Evolutionary conservation across 2,797 vertebrate genomes (phyloP).

Genomic region (Poecilia velifera): DNA sequence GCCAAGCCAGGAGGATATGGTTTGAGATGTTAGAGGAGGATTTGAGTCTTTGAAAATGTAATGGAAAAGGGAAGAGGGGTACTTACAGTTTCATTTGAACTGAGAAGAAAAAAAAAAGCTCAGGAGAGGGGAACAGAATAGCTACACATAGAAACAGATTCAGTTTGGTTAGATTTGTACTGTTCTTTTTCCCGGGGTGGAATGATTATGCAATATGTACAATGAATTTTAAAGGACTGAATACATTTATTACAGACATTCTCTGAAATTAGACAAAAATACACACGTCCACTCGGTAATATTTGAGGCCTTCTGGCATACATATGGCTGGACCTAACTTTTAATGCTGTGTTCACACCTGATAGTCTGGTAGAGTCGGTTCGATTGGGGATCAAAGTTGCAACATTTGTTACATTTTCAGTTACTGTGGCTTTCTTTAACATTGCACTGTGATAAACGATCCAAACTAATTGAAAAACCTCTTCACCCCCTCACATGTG

Average conservation of each 20-base stretch:
- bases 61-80: not conserved
- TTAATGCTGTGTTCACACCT: no score
- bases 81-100: not conserved
- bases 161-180: not conserved
- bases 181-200: not conserved
- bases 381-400: no score
- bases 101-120: not conserved
- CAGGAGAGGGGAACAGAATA: not conserved
- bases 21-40: constrained; percentile 4
- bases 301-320: not conserved
- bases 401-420: no score
- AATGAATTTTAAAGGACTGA: not conserved
- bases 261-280: not conserved
- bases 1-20: not conserved
- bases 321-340: not conserved
- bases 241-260: not conserved
- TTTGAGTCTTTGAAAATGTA: constrained; percentile 4
- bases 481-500: no score
- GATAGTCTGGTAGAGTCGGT: no score
- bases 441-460: no score
- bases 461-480: no score
- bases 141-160: not conserved
- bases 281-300: not conserved
- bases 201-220: not conserved
- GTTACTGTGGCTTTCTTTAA: no score